A percentile compares a stretch with the other conserved stretches of the same genome.
These are phyloP conservation scores for Mola mola DNA, from an alignment of 2,113 vertebrate genomes.

Conservation along the genomic window DNA sequence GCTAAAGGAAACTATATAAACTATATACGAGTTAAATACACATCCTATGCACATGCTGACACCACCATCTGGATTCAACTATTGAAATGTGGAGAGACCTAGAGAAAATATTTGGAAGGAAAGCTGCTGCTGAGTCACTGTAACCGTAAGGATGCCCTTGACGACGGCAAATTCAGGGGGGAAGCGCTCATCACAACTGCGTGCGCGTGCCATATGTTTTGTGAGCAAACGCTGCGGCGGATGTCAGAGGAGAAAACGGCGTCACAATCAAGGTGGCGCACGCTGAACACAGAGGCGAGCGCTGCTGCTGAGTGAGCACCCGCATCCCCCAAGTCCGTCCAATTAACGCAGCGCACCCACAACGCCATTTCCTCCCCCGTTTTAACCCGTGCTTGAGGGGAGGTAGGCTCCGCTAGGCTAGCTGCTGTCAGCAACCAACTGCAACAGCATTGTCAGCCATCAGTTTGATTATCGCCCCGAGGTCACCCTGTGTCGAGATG, in stretches of 20 bases:
- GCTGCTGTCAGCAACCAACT: constrained; percentile 63
- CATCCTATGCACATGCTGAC: too few relatives aligned
- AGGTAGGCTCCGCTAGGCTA: constrained; percentile 16
- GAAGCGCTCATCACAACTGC: constrained; percentile 57
- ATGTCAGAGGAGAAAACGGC: constrained; percentile 46
- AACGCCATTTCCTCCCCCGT: constrained; percentile 4
- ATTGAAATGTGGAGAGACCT: constrained; percentile 24
- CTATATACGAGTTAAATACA: too few relatives aligned
- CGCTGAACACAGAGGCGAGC: constrained; percentile 30
- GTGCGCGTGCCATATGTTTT: constrained; percentile 60
- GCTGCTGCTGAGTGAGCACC: constrained; percentile 63
- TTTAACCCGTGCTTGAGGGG: constrained; percentile 36
- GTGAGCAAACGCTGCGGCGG: constrained; percentile 39
- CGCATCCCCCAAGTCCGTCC: constrained; percentile 52
- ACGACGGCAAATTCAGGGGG: constrained; percentile 41
- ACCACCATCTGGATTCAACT: background rate
- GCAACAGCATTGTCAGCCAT: constrained; percentile 56
- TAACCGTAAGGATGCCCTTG: constrained; percentile 53
- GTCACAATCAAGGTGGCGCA: constrained; percentile 43
- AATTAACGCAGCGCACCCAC: constrained; percentile 56
- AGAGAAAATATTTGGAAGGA: constrained; percentile 19
- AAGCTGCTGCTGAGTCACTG: constrained; percentile 41
- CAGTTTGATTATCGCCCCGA: constrained; percentile 65
- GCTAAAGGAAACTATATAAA: too few relatives aligned
- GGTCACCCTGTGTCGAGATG: constrained; percentile 57